A percentile compares a stretch with the other conserved stretches of the same genome.
Conservation (phyloP, 1,140 invertebrate species). For the Bathynomus jamesi region DNA sequence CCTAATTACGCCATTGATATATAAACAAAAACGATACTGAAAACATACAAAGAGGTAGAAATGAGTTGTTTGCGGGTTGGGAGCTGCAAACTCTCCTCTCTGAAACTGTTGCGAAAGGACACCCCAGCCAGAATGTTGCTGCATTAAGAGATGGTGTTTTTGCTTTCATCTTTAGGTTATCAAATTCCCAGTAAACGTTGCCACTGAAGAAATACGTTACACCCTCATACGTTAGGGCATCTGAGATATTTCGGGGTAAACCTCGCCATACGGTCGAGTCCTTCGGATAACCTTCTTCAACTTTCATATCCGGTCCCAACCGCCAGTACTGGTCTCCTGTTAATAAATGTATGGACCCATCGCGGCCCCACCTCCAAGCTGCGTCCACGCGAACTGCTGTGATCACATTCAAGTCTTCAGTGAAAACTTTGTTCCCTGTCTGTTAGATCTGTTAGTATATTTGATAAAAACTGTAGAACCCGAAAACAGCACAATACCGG, state of each 20-base stretch:
- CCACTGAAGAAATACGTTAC: slow-evolving; percentile 94
- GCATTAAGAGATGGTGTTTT: slow-evolving; percentile 53
- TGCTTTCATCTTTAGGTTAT: slow-evolving; percentile 75
- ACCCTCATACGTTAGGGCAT: slow-evolving; percentile 47
- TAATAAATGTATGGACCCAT: slow-evolving; percentile 49
- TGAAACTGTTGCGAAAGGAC: too few relatives aligned
- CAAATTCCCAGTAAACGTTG: slow-evolving; percentile 83
- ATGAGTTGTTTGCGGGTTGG: too few relatives aligned
- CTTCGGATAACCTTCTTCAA: slow-evolving; percentile 50
- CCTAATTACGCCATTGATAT: too few relatives aligned
- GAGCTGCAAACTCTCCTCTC: too few relatives aligned
- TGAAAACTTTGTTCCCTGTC: not conserved
- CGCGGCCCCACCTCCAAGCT: slow-evolving; percentile 81
- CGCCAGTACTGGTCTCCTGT: slow-evolving; percentile 87
- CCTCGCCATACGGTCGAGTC: slow-evolving; percentile 51
- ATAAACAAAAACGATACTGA: too few relatives aligned
- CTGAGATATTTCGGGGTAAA: slow-evolving; percentile 47
- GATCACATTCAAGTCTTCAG: not conserved
- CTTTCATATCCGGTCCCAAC: slow-evolving; percentile 41
- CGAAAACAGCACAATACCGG: not conserved
- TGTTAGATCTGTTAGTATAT: not conserved
- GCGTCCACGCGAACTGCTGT: slow-evolving; percentile 52
- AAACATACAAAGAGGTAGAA: too few relatives aligned
- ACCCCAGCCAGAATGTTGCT: not conserved
- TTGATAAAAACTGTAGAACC: not conserved